phyloP scores from a whole-genome alignment of 2,113 vertebrate genomes.

The Prinia subflava region DNA sequence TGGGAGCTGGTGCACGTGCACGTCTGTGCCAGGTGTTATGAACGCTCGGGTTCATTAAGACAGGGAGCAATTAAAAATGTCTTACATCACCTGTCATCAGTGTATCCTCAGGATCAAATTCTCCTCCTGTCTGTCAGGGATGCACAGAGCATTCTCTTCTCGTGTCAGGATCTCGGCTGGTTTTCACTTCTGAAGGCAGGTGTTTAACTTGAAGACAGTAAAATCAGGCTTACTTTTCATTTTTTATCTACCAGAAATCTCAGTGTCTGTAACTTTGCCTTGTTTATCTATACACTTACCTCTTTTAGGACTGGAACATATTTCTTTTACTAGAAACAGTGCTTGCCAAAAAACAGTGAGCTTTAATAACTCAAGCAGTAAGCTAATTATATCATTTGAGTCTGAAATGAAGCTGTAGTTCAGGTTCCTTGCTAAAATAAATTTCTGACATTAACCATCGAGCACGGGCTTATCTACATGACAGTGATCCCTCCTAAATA shows the following conservation, averaged over 20 bases:
- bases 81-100: neutral
- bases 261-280: neutral
- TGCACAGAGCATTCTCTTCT: neutral
- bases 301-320: neutral
- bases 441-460: neutral
- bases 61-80: neutral
- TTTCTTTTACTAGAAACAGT: neutral
- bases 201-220: neutral
- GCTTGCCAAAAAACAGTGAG: neutral
- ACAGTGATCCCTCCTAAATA: neutral
- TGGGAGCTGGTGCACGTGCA: fast-evolving
- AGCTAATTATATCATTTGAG: neutral
- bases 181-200: neutral
- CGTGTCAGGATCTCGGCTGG: fast-evolving
- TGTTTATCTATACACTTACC: neutral
- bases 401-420: neutral
- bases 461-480: neutral
- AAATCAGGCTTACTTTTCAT: neutral
- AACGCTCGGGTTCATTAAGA: neutral
- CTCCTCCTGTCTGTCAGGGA: neutral
- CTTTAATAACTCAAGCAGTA: neutral
- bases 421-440: neutral
- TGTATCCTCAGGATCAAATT: neutral
- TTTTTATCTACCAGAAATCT: neutral
- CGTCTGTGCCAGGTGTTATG: neutral